phyloP scores from a whole-genome alignment of 2,888 invertebrate genomes.

The Rhaphigaster nebulosa region DNA sequence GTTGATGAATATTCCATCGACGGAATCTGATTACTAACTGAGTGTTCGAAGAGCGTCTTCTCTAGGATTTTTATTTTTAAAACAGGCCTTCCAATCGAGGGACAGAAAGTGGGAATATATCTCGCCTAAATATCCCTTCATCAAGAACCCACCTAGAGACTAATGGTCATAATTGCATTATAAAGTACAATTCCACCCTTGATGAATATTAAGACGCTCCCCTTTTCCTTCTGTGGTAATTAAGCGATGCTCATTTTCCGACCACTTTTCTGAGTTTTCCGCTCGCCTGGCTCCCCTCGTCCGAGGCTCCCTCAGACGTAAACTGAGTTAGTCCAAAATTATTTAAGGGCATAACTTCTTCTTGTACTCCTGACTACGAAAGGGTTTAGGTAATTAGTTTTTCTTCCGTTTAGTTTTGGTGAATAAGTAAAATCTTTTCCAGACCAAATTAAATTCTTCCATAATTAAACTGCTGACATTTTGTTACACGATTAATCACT shows the following conservation, averaged over 20 bases:
- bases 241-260: constrained; percentile 55
- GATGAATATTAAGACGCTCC: constrained; percentile 63
- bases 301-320: constrained; percentile 36
- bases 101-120: constrained; percentile 8
- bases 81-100: neutral
- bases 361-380: constrained; percentile 35
- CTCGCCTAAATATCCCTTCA: constrained; percentile 35
- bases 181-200: constrained; percentile 63
- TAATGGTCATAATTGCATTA: constrained; percentile 64
- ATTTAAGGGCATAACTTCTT: constrained; percentile 49
- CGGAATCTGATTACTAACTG: neutral
- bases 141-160: constrained; percentile 30
- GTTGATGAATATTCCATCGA: constrained; percentile 23
- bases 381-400: constrained; percentile 46
- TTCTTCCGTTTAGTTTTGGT: constrained; percentile 47
- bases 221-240: constrained; percentile 51
- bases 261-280: constrained; percentile 51
- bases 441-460: constrained; percentile 38
- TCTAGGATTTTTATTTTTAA: neutral
- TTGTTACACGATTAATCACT: neutral
- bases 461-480: constrained; percentile 43
- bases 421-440: constrained; percentile 48
- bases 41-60: neutral
- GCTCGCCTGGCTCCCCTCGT: constrained; percentile 33
- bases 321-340: constrained; percentile 44